Conservation (phyloP, 2,888 invertebrate species). For the Andricus quercusramuli region DNA sequence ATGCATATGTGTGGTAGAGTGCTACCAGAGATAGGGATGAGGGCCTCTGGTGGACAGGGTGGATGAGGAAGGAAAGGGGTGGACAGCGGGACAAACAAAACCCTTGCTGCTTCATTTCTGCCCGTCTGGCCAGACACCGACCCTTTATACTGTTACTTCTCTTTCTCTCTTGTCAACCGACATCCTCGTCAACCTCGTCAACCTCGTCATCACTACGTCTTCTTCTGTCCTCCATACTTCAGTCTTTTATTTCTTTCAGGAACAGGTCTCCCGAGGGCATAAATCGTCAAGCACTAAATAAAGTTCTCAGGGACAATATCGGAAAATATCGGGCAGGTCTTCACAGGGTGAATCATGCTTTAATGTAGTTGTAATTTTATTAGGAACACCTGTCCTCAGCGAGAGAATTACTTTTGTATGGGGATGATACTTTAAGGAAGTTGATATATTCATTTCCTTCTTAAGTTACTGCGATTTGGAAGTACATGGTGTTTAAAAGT, state of each 20-base stretch:
- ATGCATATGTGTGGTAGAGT: constrained; percentile 26
- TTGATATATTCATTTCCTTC: too few relatives aligned
- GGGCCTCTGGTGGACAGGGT: constrained; percentile 51
- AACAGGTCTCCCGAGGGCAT: background rate
- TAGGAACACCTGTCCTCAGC: background rate
- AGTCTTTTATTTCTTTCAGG: constrained; percentile 55
- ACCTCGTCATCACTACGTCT: constrained; percentile 49
- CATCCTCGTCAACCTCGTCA: constrained; percentile 59
- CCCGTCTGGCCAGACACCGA: constrained; percentile 77
- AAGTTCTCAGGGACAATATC: background rate
- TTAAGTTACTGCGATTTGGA: too few relatives aligned
- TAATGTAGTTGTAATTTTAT: background rate
- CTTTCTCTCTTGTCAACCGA: constrained; percentile 65
- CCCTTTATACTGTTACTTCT: constrained; percentile 66
- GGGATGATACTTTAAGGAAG: too few relatives aligned
- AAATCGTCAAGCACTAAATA: background rate
- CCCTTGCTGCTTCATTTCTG: constrained; percentile 78
- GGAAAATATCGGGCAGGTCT: background rate
- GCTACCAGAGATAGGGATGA: constrained; percentile 48
- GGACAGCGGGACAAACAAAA: constrained; percentile 78
- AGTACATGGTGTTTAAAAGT: too few relatives aligned
- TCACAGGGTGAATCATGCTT: background rate
- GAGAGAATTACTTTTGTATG: too few relatives aligned
- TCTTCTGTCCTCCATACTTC: constrained; percentile 56
- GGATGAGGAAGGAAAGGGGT: constrained; percentile 69